Evolutionary conservation across 2,113 vertebrate species (phyloP), one percentile per base, ranked within the genome.

Genomic region (Dipodomys ordii): DNA sequence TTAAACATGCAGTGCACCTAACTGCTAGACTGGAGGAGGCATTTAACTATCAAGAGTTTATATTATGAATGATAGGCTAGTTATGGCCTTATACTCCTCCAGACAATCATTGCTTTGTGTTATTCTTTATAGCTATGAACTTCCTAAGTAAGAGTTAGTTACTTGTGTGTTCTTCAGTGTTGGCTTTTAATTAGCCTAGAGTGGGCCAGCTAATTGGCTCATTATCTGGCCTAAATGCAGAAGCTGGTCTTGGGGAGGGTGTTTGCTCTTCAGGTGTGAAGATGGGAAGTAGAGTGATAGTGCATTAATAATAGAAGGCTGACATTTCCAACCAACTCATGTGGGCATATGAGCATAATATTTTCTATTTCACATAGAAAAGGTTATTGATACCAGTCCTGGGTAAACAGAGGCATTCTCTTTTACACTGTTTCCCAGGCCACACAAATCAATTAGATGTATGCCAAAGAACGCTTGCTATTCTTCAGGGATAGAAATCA

Each of bases 271-370:
- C 12, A 71, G 32, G 23, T 80, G 78, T 73, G 87, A 65, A 62
- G 35, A 62, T 46, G 60, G 32, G 16, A 44, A 62, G 65, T 18
- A 53, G 53, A 57, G 62, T 22, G 22, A 73, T 44, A 22, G 65
- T 19, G 28, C 57, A 89, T 92, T 91, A 83, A 89, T 71, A 87
- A 72, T 30, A 86, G 67, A 93, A 89, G 72, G 68, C 28, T 95
- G 93, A 89, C 71, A 93, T 94, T 93, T 95, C 27, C 83, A 69
- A 49, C 65, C 2, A 67, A 49, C 20, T 83, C 64, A 53, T 74
- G 20, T 57, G 88, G 88, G 60, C 46, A 46, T 32, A 79, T 72
- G 71, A 80, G 8, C 25, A 57, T 65, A 60, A 5, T 53, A 32
- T 83, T 95, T 91, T 57, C 62, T 71, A n/a, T 86, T 72, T 86